Evolutionary conservation across 2,113 vertebrate genomes (phyloP).

Genomic region (Coturnix japonica): DNA sequence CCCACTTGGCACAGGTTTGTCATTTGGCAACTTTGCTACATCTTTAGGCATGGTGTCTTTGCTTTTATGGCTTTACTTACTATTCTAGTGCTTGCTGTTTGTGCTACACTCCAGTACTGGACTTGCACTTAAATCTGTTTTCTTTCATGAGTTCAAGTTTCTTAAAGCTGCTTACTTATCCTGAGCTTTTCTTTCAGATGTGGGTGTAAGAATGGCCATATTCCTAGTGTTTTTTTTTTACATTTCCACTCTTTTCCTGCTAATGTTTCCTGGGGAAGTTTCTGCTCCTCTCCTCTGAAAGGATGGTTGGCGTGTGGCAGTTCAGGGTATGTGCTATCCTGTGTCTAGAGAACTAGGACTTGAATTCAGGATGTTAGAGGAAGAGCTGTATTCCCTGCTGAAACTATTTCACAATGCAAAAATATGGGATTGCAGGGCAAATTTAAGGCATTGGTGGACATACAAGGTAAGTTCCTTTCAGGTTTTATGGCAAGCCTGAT

Average conservation of each 20-base stretch:
- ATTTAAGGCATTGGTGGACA: background rate
- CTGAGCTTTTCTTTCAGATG: background rate
- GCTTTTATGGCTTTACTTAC: background rate
- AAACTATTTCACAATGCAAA: background rate
- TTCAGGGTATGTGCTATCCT: background rate
- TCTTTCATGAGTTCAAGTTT: background rate
- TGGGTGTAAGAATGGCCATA: background rate
- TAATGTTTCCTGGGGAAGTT: background rate
- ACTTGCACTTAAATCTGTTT: background rate
- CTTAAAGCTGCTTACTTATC: background rate
- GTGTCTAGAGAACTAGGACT: background rate
- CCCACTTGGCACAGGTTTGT: slow-evolving; percentile 15
- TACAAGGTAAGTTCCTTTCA: background rate
- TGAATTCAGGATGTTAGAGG: background rate
- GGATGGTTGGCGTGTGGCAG: background rate
- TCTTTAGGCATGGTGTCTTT: slow-evolving; percentile 13
- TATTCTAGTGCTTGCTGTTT: background rate
- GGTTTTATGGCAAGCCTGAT: background rate
- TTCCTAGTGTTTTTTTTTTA: background rate
- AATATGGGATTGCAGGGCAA: background rate
- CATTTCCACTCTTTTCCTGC: rapidly evolving
- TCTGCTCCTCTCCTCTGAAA: background rate
- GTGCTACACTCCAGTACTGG: background rate
- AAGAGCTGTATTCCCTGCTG: background rate
- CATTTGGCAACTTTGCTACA: background rate